Conservation (phyloP, 2,888 invertebrate genomes). For the Cerastis rubricosa region DNA sequence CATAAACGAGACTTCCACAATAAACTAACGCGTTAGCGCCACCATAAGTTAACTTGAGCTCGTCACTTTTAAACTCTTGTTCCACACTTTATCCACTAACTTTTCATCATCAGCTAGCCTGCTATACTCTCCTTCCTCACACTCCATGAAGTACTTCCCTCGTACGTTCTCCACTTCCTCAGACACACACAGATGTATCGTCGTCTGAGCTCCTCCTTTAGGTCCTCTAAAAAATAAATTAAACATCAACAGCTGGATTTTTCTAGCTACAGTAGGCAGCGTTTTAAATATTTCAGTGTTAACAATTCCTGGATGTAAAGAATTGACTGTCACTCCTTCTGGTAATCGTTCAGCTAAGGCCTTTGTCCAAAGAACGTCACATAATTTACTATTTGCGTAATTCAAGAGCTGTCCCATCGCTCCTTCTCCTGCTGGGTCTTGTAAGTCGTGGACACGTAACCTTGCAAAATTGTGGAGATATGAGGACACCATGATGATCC, state of each 20-base stretch:
- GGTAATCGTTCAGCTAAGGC: conserved; percentile 83
- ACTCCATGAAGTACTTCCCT: conserved; percentile 95
- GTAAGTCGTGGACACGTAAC: conserved; percentile 81
- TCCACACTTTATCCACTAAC: conserved; percentile 95
- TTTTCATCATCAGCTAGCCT: conserved; percentile 91
- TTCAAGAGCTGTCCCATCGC: conserved; percentile 81
- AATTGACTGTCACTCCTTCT: conserved; percentile 93
- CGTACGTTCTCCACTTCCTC: conserved; percentile 92
- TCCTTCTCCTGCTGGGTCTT: conserved; percentile 63
- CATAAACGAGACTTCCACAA: not conserved
- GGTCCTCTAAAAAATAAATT: conserved; percentile 92
- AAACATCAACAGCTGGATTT: conserved; percentile 89
- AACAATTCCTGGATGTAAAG: conserved; percentile 95
- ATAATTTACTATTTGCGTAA: conserved; percentile 85
- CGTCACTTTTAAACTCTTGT: conserved; percentile 79
- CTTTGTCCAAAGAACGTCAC: conserved; percentile 83
- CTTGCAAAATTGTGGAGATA: conserved; percentile 82
- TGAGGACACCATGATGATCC: conserved; percentile 87
- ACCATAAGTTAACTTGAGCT: conserved; percentile 15
- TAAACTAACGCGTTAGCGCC: not conserved
- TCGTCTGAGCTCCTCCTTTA: conserved; percentile 95
- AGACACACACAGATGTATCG: conserved; percentile 93
- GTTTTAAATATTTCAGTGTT: conserved; percentile 94
- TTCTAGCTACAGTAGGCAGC: conserved; percentile 83
- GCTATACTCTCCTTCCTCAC: conserved; percentile 90